A percentile compares a stretch with the other conserved stretches of the same genome.
Evolutionary conservation across 2,888 invertebrate genomes (phyloP).

Genomic region (Catocala nupta): DNA sequence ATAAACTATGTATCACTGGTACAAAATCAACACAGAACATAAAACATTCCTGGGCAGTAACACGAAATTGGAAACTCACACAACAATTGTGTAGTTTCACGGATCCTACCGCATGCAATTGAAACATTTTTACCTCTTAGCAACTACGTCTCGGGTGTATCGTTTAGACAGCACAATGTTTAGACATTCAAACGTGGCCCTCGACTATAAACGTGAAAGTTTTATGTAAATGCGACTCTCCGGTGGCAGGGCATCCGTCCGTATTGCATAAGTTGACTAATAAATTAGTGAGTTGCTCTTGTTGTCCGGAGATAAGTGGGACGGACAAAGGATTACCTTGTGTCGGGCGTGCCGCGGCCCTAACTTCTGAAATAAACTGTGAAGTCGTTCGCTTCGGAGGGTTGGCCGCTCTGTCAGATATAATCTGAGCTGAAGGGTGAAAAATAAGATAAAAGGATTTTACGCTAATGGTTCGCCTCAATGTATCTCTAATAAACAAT

Average conservation of each 20-base stretch:
- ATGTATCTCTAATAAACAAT: slow-evolving; percentile 24
- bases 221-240: slow-evolving; percentile 69
- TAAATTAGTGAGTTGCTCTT: slow-evolving; percentile 70
- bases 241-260: slow-evolving; percentile 58
- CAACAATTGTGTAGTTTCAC: slow-evolving; percentile 39
- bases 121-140: slow-evolving; percentile 58
- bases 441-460: slow-evolving; percentile 55
- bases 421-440: slow-evolving; percentile 55
- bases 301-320: slow-evolving; percentile 64
- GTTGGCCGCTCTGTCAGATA: slow-evolving; percentile 45
- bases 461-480: slow-evolving; percentile 37
- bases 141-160: slow-evolving; percentile 51
- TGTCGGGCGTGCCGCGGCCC: slow-evolving; percentile 49
- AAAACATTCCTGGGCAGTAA: slow-evolving; percentile 14
- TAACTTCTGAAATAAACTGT: slow-evolving; percentile 60
- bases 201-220: slow-evolving; percentile 67
- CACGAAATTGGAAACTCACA: slow-evolving; percentile 22
- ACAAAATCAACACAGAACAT: slow-evolving; percentile 34
- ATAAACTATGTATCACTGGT: background rate
- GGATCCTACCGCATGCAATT: slow-evolving; percentile 47
- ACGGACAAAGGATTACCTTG: slow-evolving; percentile 71
- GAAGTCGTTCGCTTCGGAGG: slow-evolving; percentile 51
- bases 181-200: slow-evolving; percentile 64
- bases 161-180: slow-evolving; percentile 56
- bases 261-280: slow-evolving; percentile 69